Conservation (phyloP, 1,140 invertebrate species). For the Aplysia californica region DNA sequence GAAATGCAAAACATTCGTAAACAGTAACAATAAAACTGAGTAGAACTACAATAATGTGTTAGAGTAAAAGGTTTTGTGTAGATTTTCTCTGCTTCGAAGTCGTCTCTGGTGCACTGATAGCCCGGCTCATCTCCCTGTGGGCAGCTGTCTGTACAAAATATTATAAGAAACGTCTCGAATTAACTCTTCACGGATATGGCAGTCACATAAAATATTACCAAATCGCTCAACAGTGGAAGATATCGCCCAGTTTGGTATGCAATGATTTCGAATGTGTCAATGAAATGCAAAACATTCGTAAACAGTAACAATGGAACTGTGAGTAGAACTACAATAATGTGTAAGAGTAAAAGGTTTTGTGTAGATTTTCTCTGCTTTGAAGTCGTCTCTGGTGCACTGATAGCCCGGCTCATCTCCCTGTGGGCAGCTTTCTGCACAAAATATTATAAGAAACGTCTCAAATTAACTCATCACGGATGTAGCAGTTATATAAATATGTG, state of each 20-base stretch:
- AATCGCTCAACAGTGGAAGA: background rate
- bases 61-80: too few relatives aligned
- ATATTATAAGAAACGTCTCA: background rate
- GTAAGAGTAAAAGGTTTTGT: too few relatives aligned
- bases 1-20: background rate
- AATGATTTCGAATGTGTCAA: too few relatives aligned
- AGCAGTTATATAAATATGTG: too few relatives aligned
- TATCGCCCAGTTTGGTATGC: too few relatives aligned
- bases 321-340: background rate
- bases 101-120: background rate
- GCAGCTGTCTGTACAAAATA: background rate
- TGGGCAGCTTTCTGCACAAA: background rate
- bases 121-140: background rate
- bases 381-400: background rate
- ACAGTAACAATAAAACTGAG: background rate
- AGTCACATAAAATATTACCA: too few relatives aligned
- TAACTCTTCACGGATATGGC: background rate
- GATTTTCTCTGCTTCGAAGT: background rate
- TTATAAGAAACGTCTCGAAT: background rate
- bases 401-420: background rate
- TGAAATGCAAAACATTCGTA: background rate
- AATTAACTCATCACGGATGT: background rate
- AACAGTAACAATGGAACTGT: background rate
- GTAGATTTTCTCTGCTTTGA: background rate
- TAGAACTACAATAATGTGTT: background rate